These are phyloP conservation scores for Drosophila navojoa DNA, from an alignment of 1,140 invertebrate genomes.

Conservation along the genomic window DNA sequence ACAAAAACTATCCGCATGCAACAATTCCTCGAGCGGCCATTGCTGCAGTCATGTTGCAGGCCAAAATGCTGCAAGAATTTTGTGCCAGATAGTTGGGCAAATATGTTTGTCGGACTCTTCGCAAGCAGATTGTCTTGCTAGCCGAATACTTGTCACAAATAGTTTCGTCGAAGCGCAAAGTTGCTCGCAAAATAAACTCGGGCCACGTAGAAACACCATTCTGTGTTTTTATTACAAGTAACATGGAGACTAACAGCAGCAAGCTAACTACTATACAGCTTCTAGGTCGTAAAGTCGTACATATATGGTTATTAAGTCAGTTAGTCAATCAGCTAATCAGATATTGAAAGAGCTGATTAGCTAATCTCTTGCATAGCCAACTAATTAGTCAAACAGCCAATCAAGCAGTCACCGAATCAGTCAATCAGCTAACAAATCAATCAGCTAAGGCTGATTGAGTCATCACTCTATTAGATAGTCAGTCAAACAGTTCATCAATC, in stretches of 20 bases:
- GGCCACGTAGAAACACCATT: too few relatives aligned
- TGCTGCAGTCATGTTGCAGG: slow-evolving; percentile 1
- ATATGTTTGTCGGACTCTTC: slow-evolving; percentile 2
- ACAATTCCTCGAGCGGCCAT: not conserved
- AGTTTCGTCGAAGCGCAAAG: not conserved
- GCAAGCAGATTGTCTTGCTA: not conserved
- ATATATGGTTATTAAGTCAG: too few relatives aligned
- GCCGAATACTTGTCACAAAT: not conserved
- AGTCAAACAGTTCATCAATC: not conserved
- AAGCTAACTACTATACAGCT: too few relatives aligned
- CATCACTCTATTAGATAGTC: too few relatives aligned
- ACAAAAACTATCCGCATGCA: not conserved
- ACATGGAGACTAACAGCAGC: too few relatives aligned
- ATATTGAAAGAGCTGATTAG: too few relatives aligned
- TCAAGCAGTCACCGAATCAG: not conserved
- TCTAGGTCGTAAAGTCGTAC: too few relatives aligned
- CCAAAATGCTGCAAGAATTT: not conserved
- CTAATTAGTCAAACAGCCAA: not conserved
- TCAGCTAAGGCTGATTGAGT: too few relatives aligned
- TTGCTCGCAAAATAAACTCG: too few relatives aligned
- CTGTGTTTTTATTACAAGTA: too few relatives aligned
- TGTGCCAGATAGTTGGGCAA: not conserved
- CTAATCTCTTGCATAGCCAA: not conserved
- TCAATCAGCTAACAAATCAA: not conserved
- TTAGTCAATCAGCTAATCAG: too few relatives aligned